A percentile compares a stretch with the other conserved stretches of the same genome.
phyloP scores from a whole-genome alignment of 2,888 invertebrate species.

The Alloscopus bannaensis region DNA sequence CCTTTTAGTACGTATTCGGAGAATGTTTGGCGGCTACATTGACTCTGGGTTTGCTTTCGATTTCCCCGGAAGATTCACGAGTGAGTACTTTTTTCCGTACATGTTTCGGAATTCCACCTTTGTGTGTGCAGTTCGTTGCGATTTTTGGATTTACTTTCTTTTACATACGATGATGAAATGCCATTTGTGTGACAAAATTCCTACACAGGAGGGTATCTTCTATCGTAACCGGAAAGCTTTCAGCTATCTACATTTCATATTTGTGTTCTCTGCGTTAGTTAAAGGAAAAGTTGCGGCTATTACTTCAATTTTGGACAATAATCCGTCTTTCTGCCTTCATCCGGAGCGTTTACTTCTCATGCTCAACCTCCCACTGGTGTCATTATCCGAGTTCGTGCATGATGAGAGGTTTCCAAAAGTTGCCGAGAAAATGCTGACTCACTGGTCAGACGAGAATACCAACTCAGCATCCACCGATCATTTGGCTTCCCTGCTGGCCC shows the following conservation, averaged over 20 bases:
- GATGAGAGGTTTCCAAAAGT: conserved; percentile 52
- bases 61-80: conserved; percentile 57
- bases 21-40: conserved; percentile 64
- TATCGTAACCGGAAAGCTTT: too few relatives aligned
- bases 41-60: conserved; percentile 63
- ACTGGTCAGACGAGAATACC: conserved; percentile 48
- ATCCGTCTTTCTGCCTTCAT: conserved; percentile 66
- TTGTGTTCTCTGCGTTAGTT: conserved; percentile 54
- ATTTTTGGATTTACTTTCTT: background rate
- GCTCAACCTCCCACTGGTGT: conserved; percentile 58
- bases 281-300: conserved; percentile 62
- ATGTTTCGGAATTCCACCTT: background rate
- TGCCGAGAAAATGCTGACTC: conserved; percentile 60
- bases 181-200: conserved; percentile 21
- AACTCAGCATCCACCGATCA: conserved; percentile 54
- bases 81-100: too few relatives aligned
- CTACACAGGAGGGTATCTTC: too few relatives aligned
- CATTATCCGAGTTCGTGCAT: conserved; percentile 42
- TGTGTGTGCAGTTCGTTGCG: background rate
- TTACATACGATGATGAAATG: background rate
- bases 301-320: conserved; percentile 58
- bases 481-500: conserved; percentile 54
- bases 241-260: too few relatives aligned
- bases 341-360: conserved; percentile 63
- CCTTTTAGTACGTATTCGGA: conserved; percentile 59